Evolutionary conservation across 2,888 invertebrate genomes (phyloP), one percentile per base, ranked within the genome.

Genomic region (Oscheius sp.): DNA sequence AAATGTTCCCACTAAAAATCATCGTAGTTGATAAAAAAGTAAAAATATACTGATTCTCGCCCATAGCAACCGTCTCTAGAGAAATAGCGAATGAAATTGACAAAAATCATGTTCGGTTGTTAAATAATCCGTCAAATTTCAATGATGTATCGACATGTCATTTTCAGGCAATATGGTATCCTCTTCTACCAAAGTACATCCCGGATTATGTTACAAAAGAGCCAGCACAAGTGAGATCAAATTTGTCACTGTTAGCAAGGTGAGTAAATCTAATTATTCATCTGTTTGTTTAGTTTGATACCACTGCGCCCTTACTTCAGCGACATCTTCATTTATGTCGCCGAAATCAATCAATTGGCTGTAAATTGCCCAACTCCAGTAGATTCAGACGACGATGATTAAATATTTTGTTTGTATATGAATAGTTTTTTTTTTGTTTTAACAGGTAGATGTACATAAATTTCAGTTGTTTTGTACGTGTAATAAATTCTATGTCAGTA

Each of bases 101-200:
- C 3, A 35, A 9, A 35, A 35, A 9, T 3, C 3, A 35, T 6
- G 9, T 35, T 35, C 35, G 3, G 9, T 35, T 35, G 35, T 35
- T 35, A 9, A 35, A 6, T 35, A 6, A 6, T 3, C 35, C 35
- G 9, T 35, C n/a, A n/a, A 35, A 35, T 35, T 3, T 35, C 35
- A n/a, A n/a, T n/a, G 35, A 6, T 25, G 21, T 35, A 43, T 64
- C 2, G 21, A 18, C 43, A 12, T 49, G 13, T 23, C n/a, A 7
- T n/a, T 69, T 56, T 53, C 49, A 69, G 69, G 29, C 43, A 13
- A 21, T 69, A 23, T 21, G 41, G 9, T 69, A 69, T 41, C 7
- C 35, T 12, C 18, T 45, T 58, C 25, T 69, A 7, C 9, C 45
- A 25, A 13, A 12, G 3, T n/a, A 45, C n/a, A 69, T 69, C 12